Percentiles rank a stretch among this genome's conserved stretches.
These are phyloP conservation scores for Trogon surrucura DNA, from an alignment of 2,113 vertebrate genomes.

Conservation along the genomic window DNA sequence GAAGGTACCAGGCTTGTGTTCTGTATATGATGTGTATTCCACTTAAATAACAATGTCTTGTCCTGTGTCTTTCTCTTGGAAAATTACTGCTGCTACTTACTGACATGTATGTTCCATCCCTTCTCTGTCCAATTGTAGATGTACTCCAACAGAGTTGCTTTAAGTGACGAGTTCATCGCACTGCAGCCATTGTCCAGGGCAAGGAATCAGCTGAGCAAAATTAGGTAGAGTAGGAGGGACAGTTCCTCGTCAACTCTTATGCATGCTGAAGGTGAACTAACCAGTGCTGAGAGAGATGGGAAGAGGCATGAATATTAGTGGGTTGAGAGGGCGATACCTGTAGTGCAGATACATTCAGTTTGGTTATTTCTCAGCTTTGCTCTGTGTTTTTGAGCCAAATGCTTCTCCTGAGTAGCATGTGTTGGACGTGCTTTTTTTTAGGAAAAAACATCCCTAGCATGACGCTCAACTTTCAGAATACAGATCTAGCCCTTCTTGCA, in stretches of 20 bases:
- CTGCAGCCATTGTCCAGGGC: constrained; percentile 98
- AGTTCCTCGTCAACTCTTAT: constrained; percentile 75
- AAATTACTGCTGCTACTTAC: constrained; percentile 71
- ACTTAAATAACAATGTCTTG: constrained; percentile 66
- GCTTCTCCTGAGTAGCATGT: constrained; percentile 70
- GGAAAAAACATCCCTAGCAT: constrained; percentile 50
- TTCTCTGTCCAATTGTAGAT: constrained; percentile 91
- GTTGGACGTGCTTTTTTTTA: background rate
- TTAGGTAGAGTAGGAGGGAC: constrained; percentile 96
- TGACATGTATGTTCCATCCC: constrained; percentile 83
- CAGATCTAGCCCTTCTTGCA: constrained; percentile 56
- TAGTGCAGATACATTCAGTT: constrained; percentile 40
- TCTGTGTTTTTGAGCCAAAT: constrained; percentile 70
- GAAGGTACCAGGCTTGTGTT: constrained; percentile 47
- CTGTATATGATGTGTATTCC: constrained; percentile 55
- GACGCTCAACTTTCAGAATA: constrained; percentile 50
- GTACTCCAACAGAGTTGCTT: constrained; percentile 95
- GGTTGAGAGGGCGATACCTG: constrained; percentile 29
- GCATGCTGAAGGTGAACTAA: constrained; percentile 84
- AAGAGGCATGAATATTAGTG: constrained; percentile 73
- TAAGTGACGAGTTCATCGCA: constrained; percentile 99
- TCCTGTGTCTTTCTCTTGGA: constrained; percentile 76
- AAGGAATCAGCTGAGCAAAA: constrained; percentile 98
- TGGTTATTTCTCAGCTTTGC: constrained; percentile 65
- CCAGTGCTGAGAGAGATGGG: constrained; percentile 74